Base-by-base conservation (phyloP, 2,113 vertebrate species). In the Psittacus erithacus region DNA sequence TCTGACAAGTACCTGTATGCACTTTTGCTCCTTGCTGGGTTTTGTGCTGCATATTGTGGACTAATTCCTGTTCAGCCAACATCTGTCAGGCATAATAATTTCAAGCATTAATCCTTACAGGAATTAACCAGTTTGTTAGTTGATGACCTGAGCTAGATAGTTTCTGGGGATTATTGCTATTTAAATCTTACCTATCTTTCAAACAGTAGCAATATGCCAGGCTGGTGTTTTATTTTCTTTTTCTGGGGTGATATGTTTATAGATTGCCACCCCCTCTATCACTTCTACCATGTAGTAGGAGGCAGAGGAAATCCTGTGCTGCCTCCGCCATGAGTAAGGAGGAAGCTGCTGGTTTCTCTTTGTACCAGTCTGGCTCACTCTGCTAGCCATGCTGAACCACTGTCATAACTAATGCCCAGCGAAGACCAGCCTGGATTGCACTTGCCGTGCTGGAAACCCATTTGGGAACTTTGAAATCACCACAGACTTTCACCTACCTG, bases 291-390 rank as follows among this genome's bases (percentile, higher is more conserved):
- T 1, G 23, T 1, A 0, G n/a, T 9, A 73, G 82, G 71, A 52
- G 65, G 74, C 93, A 85, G 83, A 93, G 96, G 97, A 98, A 97
- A 91, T 97, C 77, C 95, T 95, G 92, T 82, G 81, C 93, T 88
- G 92, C 88, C 71, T 80, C 82, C 4, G 6, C 44, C n/a, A 5
- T 64, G 71, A 95, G 82, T 89, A 57, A 53, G 93, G 76, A 92
- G 96, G 93, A 98, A 95, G 86, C 82, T 9, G 3, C 23, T 2
- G 22, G 67, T 77, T 82, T 69, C 75, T 93, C 52, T 90, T 94
- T 1, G 50, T 60, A 43, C 91, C 76, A 93, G 62, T 28, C 91
- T 92, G 77, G 94, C 82, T 95, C 2, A 7, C 90, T 77, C 70
- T 95, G 86, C 63, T 24, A 38, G 17, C 71, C 13, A 4, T 41